Percentiles rank a stretch among this genome's conserved stretches.
These are phyloP conservation scores for Ophraella communa DNA, from an alignment of 2,888 invertebrate species.

Conservation along the genomic window DNA sequence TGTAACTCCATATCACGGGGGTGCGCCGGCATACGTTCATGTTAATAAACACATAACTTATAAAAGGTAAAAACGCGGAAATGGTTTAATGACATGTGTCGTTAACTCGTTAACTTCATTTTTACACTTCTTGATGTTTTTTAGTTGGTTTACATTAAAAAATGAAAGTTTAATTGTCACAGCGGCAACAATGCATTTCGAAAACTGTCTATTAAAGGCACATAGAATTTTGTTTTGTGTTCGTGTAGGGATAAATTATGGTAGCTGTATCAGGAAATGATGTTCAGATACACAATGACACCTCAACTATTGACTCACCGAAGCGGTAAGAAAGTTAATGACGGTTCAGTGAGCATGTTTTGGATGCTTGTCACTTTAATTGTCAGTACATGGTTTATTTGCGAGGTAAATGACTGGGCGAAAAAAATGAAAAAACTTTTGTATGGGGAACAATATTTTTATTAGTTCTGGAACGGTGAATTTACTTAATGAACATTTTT, in stretches of 20 bases:
- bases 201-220: not conserved
- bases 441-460: not conserved
- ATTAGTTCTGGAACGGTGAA: not conserved
- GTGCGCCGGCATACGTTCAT: no score
- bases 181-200: not conserved
- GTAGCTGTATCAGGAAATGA: constrained; percentile 26
- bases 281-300: constrained; percentile 29
- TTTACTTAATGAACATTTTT: not conserved
- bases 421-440: not conserved
- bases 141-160: no score
- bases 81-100: no score
- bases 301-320: constrained; percentile 26
- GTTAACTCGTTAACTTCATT: no score
- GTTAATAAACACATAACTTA: no score
- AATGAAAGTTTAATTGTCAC: no score
- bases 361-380: constrained; percentile 28
- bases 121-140: no score
- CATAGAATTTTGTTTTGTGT: not conserved
- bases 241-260: not conserved
- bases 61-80: no score
- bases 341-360: constrained; percentile 30
- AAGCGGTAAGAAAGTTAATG: constrained; percentile 29
- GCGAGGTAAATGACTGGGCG: constrained; percentile 11
- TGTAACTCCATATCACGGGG: no score
- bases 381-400: constrained; percentile 21